Evolutionary conservation across 2,113 vertebrate genomes (phyloP).

Genomic region (Gila orcuttii): DNA sequence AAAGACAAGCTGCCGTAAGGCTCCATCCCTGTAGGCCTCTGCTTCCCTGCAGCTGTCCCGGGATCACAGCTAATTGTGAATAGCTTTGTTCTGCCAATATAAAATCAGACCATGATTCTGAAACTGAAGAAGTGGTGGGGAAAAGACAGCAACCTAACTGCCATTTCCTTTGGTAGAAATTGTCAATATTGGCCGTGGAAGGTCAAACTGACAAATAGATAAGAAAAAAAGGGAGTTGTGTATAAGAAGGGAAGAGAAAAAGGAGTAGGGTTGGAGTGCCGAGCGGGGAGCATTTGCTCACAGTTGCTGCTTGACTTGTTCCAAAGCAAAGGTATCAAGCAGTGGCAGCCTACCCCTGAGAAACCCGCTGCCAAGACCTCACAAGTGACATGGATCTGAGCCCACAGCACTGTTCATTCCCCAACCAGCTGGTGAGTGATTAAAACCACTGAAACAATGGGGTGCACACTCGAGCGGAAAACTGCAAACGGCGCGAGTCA

Average conservation of each 20-base stretch:
- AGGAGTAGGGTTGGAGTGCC: conserved; percentile 69
- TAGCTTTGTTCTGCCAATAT: conserved; percentile 79
- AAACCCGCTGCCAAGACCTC: conserved; percentile 94
- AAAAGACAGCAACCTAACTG: conserved; percentile 71
- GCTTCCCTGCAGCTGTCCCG: conserved; percentile 80
- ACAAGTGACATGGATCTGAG: conserved; percentile 95
- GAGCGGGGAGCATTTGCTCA: conserved; percentile 31
- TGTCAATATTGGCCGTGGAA: conserved; percentile 49
- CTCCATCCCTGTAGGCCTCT: conserved; percentile 66
- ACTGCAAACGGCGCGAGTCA: conserved; percentile 73
- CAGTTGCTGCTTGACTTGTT: conserved; percentile 81
- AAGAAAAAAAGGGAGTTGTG: not conserved
- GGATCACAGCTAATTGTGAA: conserved; percentile 79
- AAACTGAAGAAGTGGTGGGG: not conserved
- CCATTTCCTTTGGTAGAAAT: conserved; percentile 87
- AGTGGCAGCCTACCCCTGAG: conserved; percentile 75
- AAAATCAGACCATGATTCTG: conserved; percentile 74
- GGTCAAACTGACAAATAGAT: not conserved
- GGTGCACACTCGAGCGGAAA: conserved; percentile 84
- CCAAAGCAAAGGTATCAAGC: conserved; percentile 77
- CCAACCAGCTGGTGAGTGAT: conserved; percentile 97
- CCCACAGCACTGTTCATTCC: conserved; percentile 89
- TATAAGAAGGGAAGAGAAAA: conserved; percentile 55
- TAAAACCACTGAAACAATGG: conserved; percentile 86
- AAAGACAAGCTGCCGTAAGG: conserved; percentile 73